Conservation (phyloP, 2,797 vertebrate genomes). For the Phataginus tetradactyla region DNA sequence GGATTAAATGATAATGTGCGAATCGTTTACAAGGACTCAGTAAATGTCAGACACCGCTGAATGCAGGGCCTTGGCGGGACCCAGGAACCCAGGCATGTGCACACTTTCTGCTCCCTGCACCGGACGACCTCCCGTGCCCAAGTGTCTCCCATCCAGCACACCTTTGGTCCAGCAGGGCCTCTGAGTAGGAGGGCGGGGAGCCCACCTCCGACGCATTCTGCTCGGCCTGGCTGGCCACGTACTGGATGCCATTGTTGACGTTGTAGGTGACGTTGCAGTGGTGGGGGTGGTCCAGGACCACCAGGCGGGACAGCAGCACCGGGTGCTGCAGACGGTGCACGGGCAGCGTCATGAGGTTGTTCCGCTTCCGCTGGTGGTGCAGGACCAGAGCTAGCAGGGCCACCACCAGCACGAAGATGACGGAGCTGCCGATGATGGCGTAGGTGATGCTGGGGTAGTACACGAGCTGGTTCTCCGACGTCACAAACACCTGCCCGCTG, state of each 20-base stretch:
- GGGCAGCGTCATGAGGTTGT: conserved; percentile 93
- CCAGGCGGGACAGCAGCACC: conserved; percentile 95
- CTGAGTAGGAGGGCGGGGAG: conserved; percentile 95
- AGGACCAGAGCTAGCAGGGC: conserved; percentile 94
- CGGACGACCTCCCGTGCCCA: rapidly evolving
- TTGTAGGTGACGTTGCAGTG: conserved; percentile 91
- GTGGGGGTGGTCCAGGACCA: conserved; percentile 95
- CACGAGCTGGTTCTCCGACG: conserved; percentile 94
- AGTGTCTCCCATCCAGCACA: conserved; percentile 63
- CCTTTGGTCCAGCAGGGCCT: conserved; percentile 96
- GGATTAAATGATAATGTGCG: rapidly evolving
- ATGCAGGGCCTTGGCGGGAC: neutral
- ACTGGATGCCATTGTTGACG: conserved; percentile 92
- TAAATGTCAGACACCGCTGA: rapidly evolving
- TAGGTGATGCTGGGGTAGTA: conserved; percentile 98
- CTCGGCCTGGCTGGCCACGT: conserved; percentile 91
- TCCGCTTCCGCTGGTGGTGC: conserved; percentile 97
- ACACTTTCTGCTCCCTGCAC: rapidly evolving
- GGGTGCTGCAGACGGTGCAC: conserved; percentile 95
- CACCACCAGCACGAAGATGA: conserved; percentile 97
- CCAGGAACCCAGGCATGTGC: rapidly evolving
- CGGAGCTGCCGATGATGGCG: conserved; percentile 95
- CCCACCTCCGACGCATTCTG: conserved; percentile 89
- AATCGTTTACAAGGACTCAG: neutral
- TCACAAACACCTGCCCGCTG: conserved; percentile 95